These are phyloP conservation scores for Pardalotus punctatus DNA, from an alignment of 2,113 vertebrate species.

Conservation along the genomic window DNA sequence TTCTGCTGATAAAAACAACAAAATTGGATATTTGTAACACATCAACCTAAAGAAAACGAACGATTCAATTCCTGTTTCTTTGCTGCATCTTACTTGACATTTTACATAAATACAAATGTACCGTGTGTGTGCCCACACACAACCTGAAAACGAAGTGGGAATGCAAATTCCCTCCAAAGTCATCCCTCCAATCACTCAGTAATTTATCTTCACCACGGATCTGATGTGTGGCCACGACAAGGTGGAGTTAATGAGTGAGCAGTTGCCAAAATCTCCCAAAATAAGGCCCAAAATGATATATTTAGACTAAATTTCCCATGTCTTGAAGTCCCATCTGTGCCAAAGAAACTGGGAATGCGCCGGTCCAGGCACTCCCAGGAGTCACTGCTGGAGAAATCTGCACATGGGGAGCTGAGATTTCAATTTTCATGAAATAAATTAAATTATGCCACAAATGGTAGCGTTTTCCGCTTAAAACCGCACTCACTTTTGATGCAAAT, in stretches of 20 bases:
- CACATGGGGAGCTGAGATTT: background rate
- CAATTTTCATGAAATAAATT: background rate
- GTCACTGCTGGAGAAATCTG: background rate
- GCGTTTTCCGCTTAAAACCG: fast-evolving
- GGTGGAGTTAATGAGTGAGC: background rate
- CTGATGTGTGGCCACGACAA: background rate
- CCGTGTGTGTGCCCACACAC: background rate
- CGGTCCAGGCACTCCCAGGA: background rate
- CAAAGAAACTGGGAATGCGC: background rate
- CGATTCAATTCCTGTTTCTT: background rate
- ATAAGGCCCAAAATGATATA: background rate
- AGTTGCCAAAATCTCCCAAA: background rate
- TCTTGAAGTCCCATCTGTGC: background rate
- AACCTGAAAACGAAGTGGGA: background rate
- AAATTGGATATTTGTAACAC: background rate
- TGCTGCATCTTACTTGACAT: background rate
- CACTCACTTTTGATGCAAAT: background rate
- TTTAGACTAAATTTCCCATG: background rate
- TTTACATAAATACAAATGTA: background rate
- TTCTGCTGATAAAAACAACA: background rate
- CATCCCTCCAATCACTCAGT: background rate
- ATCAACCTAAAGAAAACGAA: background rate
- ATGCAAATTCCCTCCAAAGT: background rate
- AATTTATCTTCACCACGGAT: background rate
- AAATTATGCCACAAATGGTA: background rate